phyloP scores from a whole-genome alignment of 1,140 invertebrate genomes.

The Antheraea pernyi region DNA sequence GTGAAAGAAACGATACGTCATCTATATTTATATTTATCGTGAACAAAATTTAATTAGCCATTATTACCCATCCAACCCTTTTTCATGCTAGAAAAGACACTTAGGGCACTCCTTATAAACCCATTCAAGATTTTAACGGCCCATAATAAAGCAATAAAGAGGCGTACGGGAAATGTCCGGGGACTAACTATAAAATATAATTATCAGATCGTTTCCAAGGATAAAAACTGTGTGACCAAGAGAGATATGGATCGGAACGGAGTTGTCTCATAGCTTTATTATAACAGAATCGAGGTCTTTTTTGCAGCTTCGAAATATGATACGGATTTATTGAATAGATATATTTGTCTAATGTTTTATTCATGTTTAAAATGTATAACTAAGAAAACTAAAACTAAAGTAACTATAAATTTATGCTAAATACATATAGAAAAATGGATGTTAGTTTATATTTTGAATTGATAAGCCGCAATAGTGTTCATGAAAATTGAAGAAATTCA shows the following conservation, averaged over 20 bases:
- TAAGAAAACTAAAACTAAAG: too few species aligned
- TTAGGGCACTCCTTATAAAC: slow-evolving; percentile 7
- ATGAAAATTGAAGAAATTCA: too few species aligned
- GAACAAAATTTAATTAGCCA: slow-evolving; percentile 1
- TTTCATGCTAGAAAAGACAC: slow-evolving; percentile 1
- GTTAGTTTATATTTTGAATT: too few species aligned
- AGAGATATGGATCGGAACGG: not conserved
- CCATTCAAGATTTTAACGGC: slow-evolving; percentile 20
- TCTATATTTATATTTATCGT: not conserved
- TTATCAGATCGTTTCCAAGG: slow-evolving; percentile 15
- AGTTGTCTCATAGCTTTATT: slow-evolving; percentile 2
- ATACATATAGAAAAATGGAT: too few species aligned
- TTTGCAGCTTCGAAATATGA: not conserved
- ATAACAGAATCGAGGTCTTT: not conserved
- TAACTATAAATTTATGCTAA: too few species aligned
- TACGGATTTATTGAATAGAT: not conserved
- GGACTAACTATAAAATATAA: slow-evolving; percentile 23
- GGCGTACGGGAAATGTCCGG: slow-evolving; percentile 13
- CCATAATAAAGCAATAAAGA: slow-evolving; percentile 20
- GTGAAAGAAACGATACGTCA: not conserved
- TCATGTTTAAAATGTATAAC: not conserved
- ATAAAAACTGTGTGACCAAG: slow-evolving; percentile 15
- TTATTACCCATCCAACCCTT: slow-evolving; percentile 1
- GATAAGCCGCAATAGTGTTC: too few species aligned
- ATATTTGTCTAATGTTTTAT: not conserved